Conservation (phyloP, 2,888 invertebrate species). For the Lobophora halterata region DNA sequence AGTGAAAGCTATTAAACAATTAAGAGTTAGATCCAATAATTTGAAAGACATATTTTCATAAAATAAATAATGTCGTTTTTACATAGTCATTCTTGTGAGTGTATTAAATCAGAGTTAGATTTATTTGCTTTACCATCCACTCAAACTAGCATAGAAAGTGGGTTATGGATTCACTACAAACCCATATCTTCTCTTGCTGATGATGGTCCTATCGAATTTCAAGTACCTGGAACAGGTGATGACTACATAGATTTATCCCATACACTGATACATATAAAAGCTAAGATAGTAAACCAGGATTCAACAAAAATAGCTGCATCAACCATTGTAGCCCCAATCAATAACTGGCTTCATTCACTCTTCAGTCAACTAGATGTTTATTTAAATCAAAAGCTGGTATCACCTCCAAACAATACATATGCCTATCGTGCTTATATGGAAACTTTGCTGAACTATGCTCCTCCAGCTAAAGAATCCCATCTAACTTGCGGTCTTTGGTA, state of each 20-base stretch:
- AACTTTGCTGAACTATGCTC: conserved; percentile 34
- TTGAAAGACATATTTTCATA: conserved; percentile 26
- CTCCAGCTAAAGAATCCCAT: conserved; percentile 30
- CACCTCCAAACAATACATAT: conserved; percentile 33
- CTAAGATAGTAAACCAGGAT: conserved; percentile 31
- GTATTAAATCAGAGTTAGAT: conserved; percentile 35
- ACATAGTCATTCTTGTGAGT: conserved; percentile 37
- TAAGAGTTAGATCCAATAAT: not conserved
- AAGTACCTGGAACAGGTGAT: conserved; percentile 37
- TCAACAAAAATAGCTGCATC: conserved; percentile 11
- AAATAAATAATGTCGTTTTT: conserved; percentile 32
- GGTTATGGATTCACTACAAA: conserved; percentile 35
- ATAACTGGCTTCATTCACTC: conserved; percentile 36
- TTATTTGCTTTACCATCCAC: conserved; percentile 36
- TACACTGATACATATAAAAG: conserved; percentile 32
- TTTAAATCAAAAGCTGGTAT: conserved; percentile 38
- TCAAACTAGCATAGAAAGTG: conserved; percentile 34
- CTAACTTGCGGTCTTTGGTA: conserved; percentile 28
- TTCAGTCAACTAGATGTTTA: conserved; percentile 26
- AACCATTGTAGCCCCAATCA: conserved; percentile 31
- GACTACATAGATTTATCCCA: conserved; percentile 37
- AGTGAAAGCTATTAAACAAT: conserved; percentile 2
- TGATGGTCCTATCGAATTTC: conserved; percentile 38
- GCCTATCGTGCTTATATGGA: conserved; percentile 29
- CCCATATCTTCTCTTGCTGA: conserved; percentile 36